Base-by-base conservation (phyloP, 1,140 invertebrate species). In the Aphidius ervi region DNA sequence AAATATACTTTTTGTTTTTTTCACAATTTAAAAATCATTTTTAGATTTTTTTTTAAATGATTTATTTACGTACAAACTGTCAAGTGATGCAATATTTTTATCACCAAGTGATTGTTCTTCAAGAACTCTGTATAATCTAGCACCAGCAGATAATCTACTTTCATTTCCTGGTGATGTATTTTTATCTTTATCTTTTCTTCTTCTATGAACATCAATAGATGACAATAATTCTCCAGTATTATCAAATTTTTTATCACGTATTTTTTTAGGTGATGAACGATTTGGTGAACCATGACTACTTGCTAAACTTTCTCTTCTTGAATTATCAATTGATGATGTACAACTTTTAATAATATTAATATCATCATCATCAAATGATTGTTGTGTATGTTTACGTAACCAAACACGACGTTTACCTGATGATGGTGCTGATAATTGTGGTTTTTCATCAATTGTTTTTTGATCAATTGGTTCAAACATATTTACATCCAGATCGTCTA, bases 401-500 rank as follows among this genome's bases (percentile, higher is more conserved):
- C 77, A 78, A 20, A 68, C 70, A 10, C 76, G 74, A 43, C 73
- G 71, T 57, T 74, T 75, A 23, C 46, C 56, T 46, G 65, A 54
- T 39, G 69, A 47, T 56, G 47, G 53, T 23, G 57, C 39, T 42
- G 63, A 46, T 46, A 63, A 62, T 47, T 62, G 68, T 56, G 67
- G 65, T 41, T 65, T 70, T 43, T 73, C 69, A 63, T 72, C 67
- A 50, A 62, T 65, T 63, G 64, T 70, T 62, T 72, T 72, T 49
- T 62, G 56, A 57, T 78, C 78, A 40, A 65, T 66, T 58, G 62
- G 63, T 54, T 73, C 75, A 64, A 80, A 78, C 63, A 80, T 72
- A 65, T 72, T 71, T 68, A 72, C 76, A 63, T 80, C 79, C 69
- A 80, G 76, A 67, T 81, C 79, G 74, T 81, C 79, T 81, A 66